Percentiles rank a stretch among this genome's conserved stretches.
These are phyloP conservation scores for Platorchestia sp. DNA, from an alignment of 1,140 invertebrate species.

Conservation along the genomic window DNA sequence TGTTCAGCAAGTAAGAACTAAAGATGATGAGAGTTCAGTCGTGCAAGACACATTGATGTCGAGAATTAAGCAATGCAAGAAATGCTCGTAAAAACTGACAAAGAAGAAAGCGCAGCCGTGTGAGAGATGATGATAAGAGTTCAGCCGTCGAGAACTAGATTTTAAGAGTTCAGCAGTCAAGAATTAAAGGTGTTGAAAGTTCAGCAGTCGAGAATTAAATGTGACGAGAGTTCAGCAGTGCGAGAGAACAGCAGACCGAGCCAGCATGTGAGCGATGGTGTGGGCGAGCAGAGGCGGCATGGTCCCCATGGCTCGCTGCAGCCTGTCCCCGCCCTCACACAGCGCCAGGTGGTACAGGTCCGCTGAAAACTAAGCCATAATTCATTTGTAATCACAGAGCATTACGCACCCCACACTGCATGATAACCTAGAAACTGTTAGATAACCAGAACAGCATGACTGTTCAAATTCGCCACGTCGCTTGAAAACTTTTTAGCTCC, in stretches of 20 bases:
- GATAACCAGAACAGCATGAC: not conserved
- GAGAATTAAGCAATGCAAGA: no score
- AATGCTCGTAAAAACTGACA: no score
- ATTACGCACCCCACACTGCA: no score
- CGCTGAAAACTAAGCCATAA: slow-evolving; percentile 70
- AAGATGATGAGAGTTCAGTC: no score
- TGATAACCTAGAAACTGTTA: not conserved
- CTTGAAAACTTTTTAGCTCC: not conserved
- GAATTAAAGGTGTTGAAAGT: no score
- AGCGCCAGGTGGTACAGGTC: slow-evolving; percentile 71
- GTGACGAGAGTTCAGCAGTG: not conserved
- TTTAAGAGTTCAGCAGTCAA: no score
- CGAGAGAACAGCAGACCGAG: slow-evolving; percentile 21
- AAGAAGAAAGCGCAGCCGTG: no score
- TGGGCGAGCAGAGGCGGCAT: slow-evolving; percentile 70
- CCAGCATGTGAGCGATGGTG: slow-evolving; percentile 68
- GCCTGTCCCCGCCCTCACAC: slow-evolving; percentile 68
- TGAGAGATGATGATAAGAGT: no score
- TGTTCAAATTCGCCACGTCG: not conserved
- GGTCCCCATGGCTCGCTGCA: slow-evolving; percentile 68
- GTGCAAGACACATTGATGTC: no score
- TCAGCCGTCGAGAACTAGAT: no score
- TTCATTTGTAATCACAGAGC: not conserved
- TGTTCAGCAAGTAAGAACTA: no score
- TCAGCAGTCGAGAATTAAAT: no score